Evolutionary conservation across 2,113 vertebrate species (phyloP).

Genomic region (Toxotes jaculatrix): DNA sequence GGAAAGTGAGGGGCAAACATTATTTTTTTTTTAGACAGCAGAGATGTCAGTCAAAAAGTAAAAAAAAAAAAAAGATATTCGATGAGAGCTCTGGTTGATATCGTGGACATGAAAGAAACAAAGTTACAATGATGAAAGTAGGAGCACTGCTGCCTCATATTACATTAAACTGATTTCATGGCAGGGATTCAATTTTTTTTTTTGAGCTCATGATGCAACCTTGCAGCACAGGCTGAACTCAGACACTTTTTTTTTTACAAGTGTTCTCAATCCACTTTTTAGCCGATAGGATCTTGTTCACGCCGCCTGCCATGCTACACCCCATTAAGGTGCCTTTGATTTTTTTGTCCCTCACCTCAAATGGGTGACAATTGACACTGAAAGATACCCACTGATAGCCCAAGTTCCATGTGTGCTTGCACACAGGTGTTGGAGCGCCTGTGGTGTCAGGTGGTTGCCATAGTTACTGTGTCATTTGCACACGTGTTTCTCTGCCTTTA

Average conservation of each 20-base stretch:
- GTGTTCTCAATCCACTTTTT: slow-evolving; percentile 31
- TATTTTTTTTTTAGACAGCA: background rate
- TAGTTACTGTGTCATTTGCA: slow-evolving; percentile 28
- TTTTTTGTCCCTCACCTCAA: slow-evolving; percentile 39
- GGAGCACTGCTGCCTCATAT: background rate
- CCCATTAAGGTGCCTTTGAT: slow-evolving; percentile 50
- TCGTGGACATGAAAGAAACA: slow-evolving; percentile 3
- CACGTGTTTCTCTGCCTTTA: background rate
- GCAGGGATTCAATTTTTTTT: background rate
- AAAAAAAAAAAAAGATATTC: background rate
- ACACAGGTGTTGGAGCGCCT: slow-evolving; percentile 30
- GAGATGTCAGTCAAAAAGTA: background rate
- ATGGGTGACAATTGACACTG: slow-evolving; percentile 47
- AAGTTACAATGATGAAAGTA: background rate
- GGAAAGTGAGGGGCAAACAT: background rate
- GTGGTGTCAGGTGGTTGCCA: slow-evolving; percentile 22
- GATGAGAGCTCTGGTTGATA: background rate
- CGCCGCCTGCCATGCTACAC: slow-evolving; percentile 7
- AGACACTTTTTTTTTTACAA: slow-evolving; percentile 19
- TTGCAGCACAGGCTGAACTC: slow-evolving; percentile 24
- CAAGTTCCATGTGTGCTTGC: slow-evolving; percentile 12
- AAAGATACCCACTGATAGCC: slow-evolving; percentile 40
- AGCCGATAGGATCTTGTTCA: slow-evolving; percentile 45
- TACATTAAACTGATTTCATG: slow-evolving; percentile 11
- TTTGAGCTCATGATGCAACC: slow-evolving; percentile 33